These are phyloP conservation scores for Clistopyga incitator DNA, from an alignment of 2,888 invertebrate species.

Conservation along the genomic window DNA sequence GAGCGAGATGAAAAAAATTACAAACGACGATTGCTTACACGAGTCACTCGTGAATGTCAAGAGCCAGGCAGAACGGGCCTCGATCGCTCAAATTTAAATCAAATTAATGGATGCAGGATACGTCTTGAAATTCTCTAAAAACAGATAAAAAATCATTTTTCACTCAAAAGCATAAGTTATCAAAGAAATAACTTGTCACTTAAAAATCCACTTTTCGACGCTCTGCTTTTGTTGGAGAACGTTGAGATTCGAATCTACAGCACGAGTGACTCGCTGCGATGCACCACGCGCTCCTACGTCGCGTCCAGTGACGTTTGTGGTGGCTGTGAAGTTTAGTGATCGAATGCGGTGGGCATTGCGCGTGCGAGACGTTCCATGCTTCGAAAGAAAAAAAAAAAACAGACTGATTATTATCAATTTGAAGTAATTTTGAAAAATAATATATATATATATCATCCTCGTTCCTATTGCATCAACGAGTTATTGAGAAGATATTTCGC, in stretches of 20 bases:
- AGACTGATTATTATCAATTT: conserved; percentile 27
- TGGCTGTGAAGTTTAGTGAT: conserved; percentile 37
- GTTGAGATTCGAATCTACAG: conserved; percentile 1
- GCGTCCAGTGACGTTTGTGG: conserved; percentile 16
- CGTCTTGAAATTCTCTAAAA: conserved; percentile 15
- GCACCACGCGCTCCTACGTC: conserved; percentile 2
- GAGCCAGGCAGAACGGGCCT: conserved; percentile 31
- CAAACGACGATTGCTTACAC: conserved; percentile 41
- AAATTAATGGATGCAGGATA: conserved; percentile 32
- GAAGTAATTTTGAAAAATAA: not conserved
- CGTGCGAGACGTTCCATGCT: not conserved
- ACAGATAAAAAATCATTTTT: not conserved
- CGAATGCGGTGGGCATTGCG: conserved; percentile 34
- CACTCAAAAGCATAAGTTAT: not conserved
- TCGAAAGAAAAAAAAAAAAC: not conserved
- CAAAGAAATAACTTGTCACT: not conserved
- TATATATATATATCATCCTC: conserved; percentile 12
- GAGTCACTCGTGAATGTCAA: conserved; percentile 23
- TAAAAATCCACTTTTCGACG: not conserved
- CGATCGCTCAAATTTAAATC: conserved; percentile 28
- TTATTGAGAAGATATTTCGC: conserved; percentile 3
- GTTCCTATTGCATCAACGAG: conserved; percentile 1
- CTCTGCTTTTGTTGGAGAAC: not conserved
- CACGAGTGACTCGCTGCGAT: conserved; percentile 35
- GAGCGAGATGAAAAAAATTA: conserved; percentile 45